These are phyloP conservation scores for Lepilemur septentrionalis DNA, from an alignment of 2,797 vertebrate species.

Conservation along the genomic window DNA sequence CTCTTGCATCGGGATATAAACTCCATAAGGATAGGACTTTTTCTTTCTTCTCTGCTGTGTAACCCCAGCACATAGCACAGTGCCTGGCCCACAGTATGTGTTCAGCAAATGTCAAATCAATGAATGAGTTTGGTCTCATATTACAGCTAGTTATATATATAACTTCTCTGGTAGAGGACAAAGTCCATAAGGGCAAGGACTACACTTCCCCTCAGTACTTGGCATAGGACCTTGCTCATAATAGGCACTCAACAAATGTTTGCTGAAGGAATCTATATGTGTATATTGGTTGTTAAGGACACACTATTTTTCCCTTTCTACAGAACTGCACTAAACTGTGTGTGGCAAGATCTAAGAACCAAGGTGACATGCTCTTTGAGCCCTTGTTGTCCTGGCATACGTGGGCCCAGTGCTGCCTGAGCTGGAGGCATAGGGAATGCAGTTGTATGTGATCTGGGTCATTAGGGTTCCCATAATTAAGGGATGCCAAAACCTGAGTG, in stretches of 20 bases:
- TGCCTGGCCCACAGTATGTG: neutral
- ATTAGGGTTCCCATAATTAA: neutral
- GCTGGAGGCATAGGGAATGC: neutral
- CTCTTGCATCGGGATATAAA: neutral
- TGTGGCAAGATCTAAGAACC: neutral
- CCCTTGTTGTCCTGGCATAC: neutral
- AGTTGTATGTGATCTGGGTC: neutral
- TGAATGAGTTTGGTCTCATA: neutral
- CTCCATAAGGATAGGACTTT: neutral
- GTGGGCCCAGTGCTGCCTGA: neutral
- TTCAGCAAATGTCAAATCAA: neutral
- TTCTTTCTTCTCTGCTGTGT: neutral
- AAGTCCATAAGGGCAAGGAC: conserved; percentile 1
- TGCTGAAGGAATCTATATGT: neutral
- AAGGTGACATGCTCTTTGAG: neutral
- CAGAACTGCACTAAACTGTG: conserved; percentile 17
- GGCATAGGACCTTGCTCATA: neutral
- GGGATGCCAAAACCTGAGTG: neutral
- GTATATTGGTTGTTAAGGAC: neutral
- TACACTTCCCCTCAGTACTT: neutral
- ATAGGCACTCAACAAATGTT: neutral
- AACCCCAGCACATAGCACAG: neutral
- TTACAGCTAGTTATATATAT: neutral
- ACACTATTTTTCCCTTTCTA: neutral
- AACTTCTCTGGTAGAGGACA: neutral